Evolutionary conservation across 2,797 vertebrate species (phyloP), one percentile per base, ranked within the genome.

Genomic region (Rhynchotus rufescens): DNA sequence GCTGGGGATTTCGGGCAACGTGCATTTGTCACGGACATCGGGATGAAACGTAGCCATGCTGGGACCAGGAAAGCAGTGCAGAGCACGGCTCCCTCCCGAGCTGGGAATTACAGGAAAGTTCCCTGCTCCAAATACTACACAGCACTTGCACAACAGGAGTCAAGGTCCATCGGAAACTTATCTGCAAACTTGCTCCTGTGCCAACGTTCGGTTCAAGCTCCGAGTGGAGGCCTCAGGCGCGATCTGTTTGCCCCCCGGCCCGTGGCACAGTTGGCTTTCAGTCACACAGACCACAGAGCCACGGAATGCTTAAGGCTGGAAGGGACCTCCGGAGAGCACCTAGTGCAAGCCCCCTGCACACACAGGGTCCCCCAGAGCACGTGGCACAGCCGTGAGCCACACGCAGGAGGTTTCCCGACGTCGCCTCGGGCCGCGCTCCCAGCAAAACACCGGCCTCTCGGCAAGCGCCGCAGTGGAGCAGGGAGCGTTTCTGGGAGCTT

Each of bases 131-230:
- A 44, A 92, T 90, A 84, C 80, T 51, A 80, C 1, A 1, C 40
- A 57, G 40, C 26, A 36, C 80, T 96, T 94, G 94, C 94, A 89
- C 85, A 92, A 94, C 40, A 88, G 22, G 81, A 94, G 90, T 89
- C 95, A 95, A 96, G 90, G 95, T 95, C 94, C 92, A 92, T 23
- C 25, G 25, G 89, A 92, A 94, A 88, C 54, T 88, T 95, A 96
- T 88, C 90, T 82, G 72, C 49, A 79, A 91, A 86, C 62, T 4
- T 86, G 75, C 65, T 93, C 76, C 94, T 89, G 87, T 1, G 13
- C 68, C 86, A 92, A 90, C 92, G 79, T 89, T n/a, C 90, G 71
- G 84, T 92, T 93, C 86, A 92, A 74, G 77, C 89, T 87, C 84
- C 1, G 30, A 92, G 93, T 80, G 92, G 84, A 92, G 90, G 71